Base-by-base conservation (phyloP, 2,113 vertebrate genomes). In the Strigops habroptila region DNA sequence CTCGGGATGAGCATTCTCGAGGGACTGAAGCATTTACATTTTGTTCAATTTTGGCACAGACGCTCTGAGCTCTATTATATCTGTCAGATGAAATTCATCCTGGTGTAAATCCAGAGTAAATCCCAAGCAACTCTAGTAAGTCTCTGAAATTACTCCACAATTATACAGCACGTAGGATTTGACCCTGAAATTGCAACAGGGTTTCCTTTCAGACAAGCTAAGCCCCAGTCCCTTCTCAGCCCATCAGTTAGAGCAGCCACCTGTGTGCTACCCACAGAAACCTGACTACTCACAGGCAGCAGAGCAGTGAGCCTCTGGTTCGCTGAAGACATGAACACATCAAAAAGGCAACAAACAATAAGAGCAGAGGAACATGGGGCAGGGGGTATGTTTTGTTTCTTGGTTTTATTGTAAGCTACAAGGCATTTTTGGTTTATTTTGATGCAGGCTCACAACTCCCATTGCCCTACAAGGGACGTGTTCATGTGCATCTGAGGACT, bases 41-140 rank as follows among this genome's bases (percentile, higher is more conserved):
- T 86, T 79, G 37, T 64, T 75, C 27, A n/a, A 1, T 88, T 90
- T 91, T 77, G 67, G 46, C 82, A 90, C 46, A 86, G 55, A 67
- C 8, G 2, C 63, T 76, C 53, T 44, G 16, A 93, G 67, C 43
- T 79, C 12, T 65, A 65, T 85, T 94, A 82, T 82, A 85, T 64
- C 43, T 64, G 59, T 41, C 81, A 76, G 62, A 59, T 76, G 17
- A 94, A 85, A 93, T 85, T 85, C 44, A 82, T 68, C 63, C 87
- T 24, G 28, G 70, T 85, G 91, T 80, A 93, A 95, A 94, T 63
- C 76, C 68, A 81, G 64, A 67, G 28, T 78, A 96, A 91, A 91
- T 52, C 77, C 73, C 74, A 70, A 84, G 31, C 19, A 82, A 48
- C 53, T 44, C 27, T 6, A 82, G 24, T 21, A 87, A 91, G 12